Conservation (phyloP, 2,113 vertebrate genomes). For the Macquaria australasica region DNA sequence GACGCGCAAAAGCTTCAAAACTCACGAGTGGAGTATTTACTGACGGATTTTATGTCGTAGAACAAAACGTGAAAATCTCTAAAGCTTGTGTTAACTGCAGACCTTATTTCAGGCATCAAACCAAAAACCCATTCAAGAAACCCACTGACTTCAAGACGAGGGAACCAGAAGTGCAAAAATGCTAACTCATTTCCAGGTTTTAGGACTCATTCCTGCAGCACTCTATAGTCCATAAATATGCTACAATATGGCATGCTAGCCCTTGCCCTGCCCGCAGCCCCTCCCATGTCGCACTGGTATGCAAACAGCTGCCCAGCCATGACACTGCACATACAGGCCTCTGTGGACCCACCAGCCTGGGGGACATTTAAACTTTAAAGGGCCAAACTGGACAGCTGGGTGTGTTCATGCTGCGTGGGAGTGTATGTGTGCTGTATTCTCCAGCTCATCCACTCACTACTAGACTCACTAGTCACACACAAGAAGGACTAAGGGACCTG, state of each 20-base stretch:
- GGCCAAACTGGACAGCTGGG: constrained; percentile 77
- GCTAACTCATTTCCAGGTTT: too few species aligned
- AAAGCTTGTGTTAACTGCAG: too few species aligned
- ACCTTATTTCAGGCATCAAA: too few species aligned
- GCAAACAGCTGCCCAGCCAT: constrained; percentile 75
- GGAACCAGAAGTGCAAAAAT: too few species aligned
- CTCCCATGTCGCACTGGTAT: constrained; percentile 65
- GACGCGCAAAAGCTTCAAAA: too few species aligned
- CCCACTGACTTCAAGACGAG: too few species aligned
- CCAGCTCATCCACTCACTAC: neutral
- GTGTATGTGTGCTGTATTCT: neutral
- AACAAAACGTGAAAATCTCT: too few species aligned
- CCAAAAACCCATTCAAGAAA: too few species aligned
- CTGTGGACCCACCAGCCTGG: constrained; percentile 4
- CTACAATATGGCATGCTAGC: neutral
- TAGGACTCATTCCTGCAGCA: too few species aligned
- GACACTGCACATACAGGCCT: constrained; percentile 63
- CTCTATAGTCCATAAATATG: neutral
- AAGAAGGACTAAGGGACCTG: neutral
- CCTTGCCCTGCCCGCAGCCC: constrained; percentile 12
- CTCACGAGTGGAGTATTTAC: too few species aligned
- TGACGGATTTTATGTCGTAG: too few species aligned
- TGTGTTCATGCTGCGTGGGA: constrained; percentile 24
- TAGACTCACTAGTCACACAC: neutral
- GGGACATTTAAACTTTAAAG: constrained; percentile 90